Evolutionary conservation across 1,140 invertebrate genomes (phyloP), one percentile per base, ranked within the genome.

Genomic region (Bombus balteatus): DNA sequence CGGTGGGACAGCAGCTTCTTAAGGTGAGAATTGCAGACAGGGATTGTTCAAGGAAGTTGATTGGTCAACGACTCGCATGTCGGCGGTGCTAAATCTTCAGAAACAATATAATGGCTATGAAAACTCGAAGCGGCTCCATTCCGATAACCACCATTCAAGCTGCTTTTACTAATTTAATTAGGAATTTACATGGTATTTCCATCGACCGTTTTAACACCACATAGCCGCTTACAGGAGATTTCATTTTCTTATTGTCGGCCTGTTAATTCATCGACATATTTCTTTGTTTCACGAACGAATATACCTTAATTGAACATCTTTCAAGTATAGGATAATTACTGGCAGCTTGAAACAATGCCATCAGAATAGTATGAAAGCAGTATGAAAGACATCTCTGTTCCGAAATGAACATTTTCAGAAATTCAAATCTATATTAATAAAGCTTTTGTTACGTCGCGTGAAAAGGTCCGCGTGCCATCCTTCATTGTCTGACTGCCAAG

Each of bases 111-210:
- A 72, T 79, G 71, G 53, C 37, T 62, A 75, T 59, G 74, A 28
- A 81, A 83, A 72, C 81, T 53, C 57, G 71, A 72, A 53, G 39
- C 59, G 66, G n/a, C 25, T 86, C 71, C 82, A 68, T 66, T 25
- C 41, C 34, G 18, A 59, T 53, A 59, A 81, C 59, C 71, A 25
- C 37, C 79, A 83, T 85, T 43, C 78, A 86, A 74, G 28, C 5
- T 41, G 79, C 47, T 87, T 88, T 84, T 22, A 87, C 91, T 92
- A 88, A 92, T 91, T 92, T 70, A 92, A 92, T 92, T 92, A 92
- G 87, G 68, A 70, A 72, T 89, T 57, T 91, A 91, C 89, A 87
- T 37, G 88, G 74, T 81, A 89, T 81, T 86, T 86, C 89, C 88
- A 89, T 89, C 83, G 86, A 81, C 73, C 37, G 62, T 79, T 78